These are phyloP conservation scores for Calypte anna DNA, from an alignment of 2,113 vertebrate genomes.

Conservation along the genomic window DNA sequence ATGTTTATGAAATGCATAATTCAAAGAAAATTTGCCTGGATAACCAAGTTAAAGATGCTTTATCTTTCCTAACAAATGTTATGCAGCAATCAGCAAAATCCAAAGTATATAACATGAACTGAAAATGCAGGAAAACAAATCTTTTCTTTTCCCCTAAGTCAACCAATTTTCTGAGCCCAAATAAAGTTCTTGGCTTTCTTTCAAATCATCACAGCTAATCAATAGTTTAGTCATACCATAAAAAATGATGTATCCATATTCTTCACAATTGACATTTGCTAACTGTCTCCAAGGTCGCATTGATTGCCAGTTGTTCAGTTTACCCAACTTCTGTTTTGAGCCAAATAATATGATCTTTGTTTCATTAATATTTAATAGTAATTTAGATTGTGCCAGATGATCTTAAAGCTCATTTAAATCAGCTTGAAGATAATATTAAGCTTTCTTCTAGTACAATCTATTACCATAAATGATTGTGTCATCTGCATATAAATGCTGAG, in stretches of 20 bases:
- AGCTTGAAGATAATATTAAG: conserved; percentile 80
- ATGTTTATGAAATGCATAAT: conserved; percentile 76
- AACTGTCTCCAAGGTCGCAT: conserved; percentile 67
- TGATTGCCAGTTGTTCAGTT: conserved; percentile 62
- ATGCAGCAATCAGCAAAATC: conserved; percentile 55
- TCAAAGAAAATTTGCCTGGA: conserved; percentile 76
- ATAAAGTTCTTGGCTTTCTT: conserved; percentile 56
- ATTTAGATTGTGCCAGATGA: conserved; percentile 81
- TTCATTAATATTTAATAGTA: conserved; percentile 85
- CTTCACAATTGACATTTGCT: conserved; percentile 42
- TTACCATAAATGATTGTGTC: conserved; percentile 77
- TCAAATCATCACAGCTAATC: conserved; percentile 52
- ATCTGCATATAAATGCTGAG: conserved; percentile 79
- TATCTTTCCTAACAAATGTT: conserved; percentile 74
- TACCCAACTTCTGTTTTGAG: conserved; percentile 73
- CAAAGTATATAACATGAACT: conserved; percentile 45
- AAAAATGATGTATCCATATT: conserved; percentile 25
- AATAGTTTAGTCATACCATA: conserved; percentile 45
- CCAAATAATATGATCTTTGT: conserved; percentile 76
- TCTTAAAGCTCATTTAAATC: conserved; percentile 83
- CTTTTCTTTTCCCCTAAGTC: conserved; percentile 43
- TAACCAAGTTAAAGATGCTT: conserved; percentile 72
- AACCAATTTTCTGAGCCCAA: conserved; percentile 41
- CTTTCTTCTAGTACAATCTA: conserved; percentile 77
- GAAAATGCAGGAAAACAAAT: conserved; percentile 46